A percentile compares a stretch with the other conserved stretches of the same genome.
These are phyloP conservation scores for Melanotaenia nigrans DNA, from an alignment of 2,797 vertebrate genomes.

Conservation along the genomic window DNA sequence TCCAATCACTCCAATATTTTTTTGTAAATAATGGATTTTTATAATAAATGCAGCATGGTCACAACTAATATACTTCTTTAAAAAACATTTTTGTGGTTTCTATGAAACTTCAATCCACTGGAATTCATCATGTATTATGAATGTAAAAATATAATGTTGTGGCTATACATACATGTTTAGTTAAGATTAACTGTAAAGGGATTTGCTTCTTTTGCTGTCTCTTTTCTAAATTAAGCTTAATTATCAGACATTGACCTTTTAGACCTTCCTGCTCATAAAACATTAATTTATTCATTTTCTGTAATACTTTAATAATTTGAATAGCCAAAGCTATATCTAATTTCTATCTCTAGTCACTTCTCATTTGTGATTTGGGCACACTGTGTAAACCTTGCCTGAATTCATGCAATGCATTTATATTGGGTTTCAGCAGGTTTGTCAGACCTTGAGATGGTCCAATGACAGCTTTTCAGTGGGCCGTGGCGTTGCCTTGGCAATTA, in stretches of 20 bases:
- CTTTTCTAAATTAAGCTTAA: neutral
- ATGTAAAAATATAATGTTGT: neutral
- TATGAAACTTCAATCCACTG: conserved; percentile 3
- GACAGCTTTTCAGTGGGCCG: conserved; percentile 20
- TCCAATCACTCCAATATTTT: neutral
- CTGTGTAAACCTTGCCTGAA: conserved; percentile 13
- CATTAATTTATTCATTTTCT: conserved; percentile 8
- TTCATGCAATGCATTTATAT: conserved; percentile 25
- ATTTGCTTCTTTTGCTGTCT: neutral
- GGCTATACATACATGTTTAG: neutral
- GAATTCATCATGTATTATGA: neutral
- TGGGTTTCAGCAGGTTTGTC: conserved; percentile 21
- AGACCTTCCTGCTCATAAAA: neutral
- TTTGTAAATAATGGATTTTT: neutral
- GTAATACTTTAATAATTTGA: neutral
- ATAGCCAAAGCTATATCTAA: conserved; percentile 7
- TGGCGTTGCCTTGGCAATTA: conserved; percentile 21
- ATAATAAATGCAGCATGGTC: neutral
- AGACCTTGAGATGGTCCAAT: conserved; percentile 45
- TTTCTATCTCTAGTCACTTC: conserved; percentile 1
- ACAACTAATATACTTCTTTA: neutral
- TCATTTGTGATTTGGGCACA: conserved; percentile 7
- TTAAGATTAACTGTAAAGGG: neutral
- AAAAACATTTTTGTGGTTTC: neutral
- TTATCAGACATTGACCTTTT: neutral